Evolutionary conservation across 2,888 invertebrate genomes (phyloP).

Genomic region (Thecocarcelia acutangulata): DNA sequence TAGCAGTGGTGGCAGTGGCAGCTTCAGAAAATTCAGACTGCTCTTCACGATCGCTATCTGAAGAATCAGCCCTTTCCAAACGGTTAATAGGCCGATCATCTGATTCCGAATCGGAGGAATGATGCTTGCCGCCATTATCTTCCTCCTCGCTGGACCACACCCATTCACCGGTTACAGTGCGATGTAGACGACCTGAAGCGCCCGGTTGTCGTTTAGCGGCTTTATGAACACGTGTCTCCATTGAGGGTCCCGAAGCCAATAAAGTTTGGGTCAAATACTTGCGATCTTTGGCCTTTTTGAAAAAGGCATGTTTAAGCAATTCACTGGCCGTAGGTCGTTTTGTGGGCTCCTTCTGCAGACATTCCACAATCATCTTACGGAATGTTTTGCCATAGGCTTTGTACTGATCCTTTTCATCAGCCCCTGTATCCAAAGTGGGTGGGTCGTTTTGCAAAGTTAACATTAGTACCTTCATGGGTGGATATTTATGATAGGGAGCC

Average conservation of each 20-base stretch:
- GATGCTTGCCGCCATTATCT: slow-evolving; percentile 83
- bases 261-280: slow-evolving; percentile 93
- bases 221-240: slow-evolving; percentile 95
- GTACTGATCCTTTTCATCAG: slow-evolving; percentile 98
- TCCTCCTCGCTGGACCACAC: slow-evolving; percentile 98
- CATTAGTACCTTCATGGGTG: slow-evolving; percentile 99
- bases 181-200: slow-evolving; percentile 91
- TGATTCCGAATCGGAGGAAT: slow-evolving; percentile 83
- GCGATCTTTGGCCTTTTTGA: slow-evolving; percentile 97
- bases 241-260: slow-evolving; percentile 92
- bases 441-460: slow-evolving; percentile 98
- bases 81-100: slow-evolving; percentile 85
- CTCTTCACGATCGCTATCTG: slow-evolving; percentile 84
- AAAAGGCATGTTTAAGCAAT: slow-evolving; percentile 97
- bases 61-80: slow-evolving; percentile 84
- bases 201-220: slow-evolving; percentile 91
- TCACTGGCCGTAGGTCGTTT: slow-evolving; percentile 98
- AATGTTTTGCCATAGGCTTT: slow-evolving; percentile 98
- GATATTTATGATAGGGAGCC: slow-evolving; percentile 99
- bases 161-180: slow-evolving; percentile 98
- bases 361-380: slow-evolving; percentile 97
- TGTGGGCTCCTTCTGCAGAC: slow-evolving; percentile 96
- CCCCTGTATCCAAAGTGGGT: slow-evolving; percentile 95
- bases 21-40: slow-evolving; percentile 80
- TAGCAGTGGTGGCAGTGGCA: slow-evolving; percentile 74